Base-by-base conservation (phyloP, 2,797 vertebrate genomes). In the Margarornis squamiger region DNA sequence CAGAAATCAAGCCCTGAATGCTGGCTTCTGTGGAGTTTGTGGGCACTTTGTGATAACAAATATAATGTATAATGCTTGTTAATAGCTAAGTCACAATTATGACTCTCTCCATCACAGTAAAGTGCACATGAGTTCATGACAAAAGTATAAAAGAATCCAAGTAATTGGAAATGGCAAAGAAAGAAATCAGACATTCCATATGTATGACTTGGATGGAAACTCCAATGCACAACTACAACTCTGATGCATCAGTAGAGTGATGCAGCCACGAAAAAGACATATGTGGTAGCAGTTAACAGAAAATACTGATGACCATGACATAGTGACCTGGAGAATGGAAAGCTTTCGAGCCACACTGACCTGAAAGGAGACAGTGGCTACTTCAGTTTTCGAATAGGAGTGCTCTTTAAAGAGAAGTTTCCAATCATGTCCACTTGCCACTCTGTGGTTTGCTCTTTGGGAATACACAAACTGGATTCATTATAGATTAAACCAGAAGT, bases 111-210 rank as follows among this genome's bases (percentile, higher is more conserved):
- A 63, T 21, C 11, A 29, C 3, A 6, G 6, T 45, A 32, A 85
- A 61, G 7, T 43, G 13, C 7, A 55, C 2, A 4, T 10, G 7
- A 55, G 6, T 23, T 79, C 0, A 0, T 45, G 51, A 20, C 18
- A 80, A 46, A 79, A 62, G 12, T 34, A 48, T n/a, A n/a, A 51
- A 36, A 73, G 22, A 59, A 24, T 4, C 7, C 7, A 2, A 3
- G 54, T 66, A 78, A 46, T 4, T 72, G n/a, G 18, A 73, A 72
- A 45, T 17, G 2, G 17, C 45, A 63, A 74, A 75, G 39, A 46
- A 87, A 52, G 8, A 52, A 90, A 92, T 57, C 13, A 29, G 68
- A 55, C 19, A n/a, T 22, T 26, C 12, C 10, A 63, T 67, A 52
- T n/a, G 5, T 19, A 16, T 43, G 24, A 45, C 10, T 27, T 80